Evolutionary conservation across 2,113 vertebrate species (phyloP), one percentile per base, ranked within the genome.

Genomic region (Aegithalos caudatus): DNA sequence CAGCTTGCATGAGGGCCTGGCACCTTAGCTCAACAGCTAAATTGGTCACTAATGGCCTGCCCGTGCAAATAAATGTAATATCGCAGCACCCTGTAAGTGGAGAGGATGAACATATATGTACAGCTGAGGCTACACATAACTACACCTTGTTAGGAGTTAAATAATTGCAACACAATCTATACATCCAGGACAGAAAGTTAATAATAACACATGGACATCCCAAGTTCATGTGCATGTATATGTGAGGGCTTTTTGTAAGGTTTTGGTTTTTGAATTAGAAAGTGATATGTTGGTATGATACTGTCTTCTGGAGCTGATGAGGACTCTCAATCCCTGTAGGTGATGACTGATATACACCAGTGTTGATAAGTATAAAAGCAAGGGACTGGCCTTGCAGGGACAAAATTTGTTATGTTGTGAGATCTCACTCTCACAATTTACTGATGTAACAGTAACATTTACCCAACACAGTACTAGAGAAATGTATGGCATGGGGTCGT

Each of bases 31-130:
- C 94, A 90, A 88, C 76, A 90, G 61, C 80, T 79, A 96, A 94
- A 96, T 93, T 90, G 86, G 86, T 96, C 90, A 81, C 57, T 87
- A 82, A 78, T 92, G 93, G 64, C 90, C 81, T 92, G 71, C 70
- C 6, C 76, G 57, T 91, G 82, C 70, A 96, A 83, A 88, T 70
- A 92, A 92, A 94, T 22, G 48, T 65, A 81, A 72, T 69, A 64
- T 81, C 44, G 53, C 60, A 86, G 57, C 65, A 51, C 21, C 45
- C 28, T 66, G n/a, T 86, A 69, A 74, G 47, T 19, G 57, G 31
- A 83, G 60, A 73, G 33, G 54, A 66, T n/a, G 35, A 50, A 62
- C 38, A 58, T 27, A 21, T 23, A 6, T 12, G 10, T 23, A 31
- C 14, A 83, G 71, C 28, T 0, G 1, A 94, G 64, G 64, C 44